Conservation (phyloP, 2,888 invertebrate genomes). For the Meliscaeva auricollis region DNA sequence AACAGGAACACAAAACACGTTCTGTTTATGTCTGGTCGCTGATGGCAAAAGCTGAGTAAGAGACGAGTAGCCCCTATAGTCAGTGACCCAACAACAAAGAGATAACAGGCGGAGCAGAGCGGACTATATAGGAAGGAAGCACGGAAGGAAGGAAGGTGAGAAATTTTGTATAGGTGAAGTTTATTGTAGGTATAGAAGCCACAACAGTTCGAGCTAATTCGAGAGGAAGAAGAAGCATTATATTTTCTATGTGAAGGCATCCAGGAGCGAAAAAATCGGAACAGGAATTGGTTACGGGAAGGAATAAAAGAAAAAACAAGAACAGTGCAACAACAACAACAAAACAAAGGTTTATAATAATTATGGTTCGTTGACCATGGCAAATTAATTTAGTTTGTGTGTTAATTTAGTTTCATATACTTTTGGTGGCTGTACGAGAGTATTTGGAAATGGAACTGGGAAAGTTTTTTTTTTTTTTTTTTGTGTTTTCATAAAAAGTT, state of each 20-base stretch:
- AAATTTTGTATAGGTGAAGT: slow-evolving; percentile 20
- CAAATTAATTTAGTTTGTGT: slow-evolving; percentile 73
- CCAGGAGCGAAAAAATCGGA: background rate
- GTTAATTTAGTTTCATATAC: slow-evolving; percentile 60
- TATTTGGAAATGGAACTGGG: slow-evolving; percentile 8
- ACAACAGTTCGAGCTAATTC: slow-evolving; percentile 54
- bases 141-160: slow-evolving; percentile 42
- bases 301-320: slow-evolving; percentile 25
- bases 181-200: slow-evolving; percentile 31
- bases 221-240: slow-evolving; percentile 26
- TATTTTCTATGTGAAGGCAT: slow-evolving; percentile 17
- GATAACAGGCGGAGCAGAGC: background rate
- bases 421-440: slow-evolving; percentile 2
- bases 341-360: slow-evolving; percentile 69
- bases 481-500: slow-evolving; percentile 19
- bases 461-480: slow-evolving; percentile 32
- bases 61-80: background rate
- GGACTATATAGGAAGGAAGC: background rate
- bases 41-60: slow-evolving; percentile 1
- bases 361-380: slow-evolving; percentile 74
- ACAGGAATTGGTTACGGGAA: slow-evolving; percentile 21
- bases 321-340: slow-evolving; percentile 58
- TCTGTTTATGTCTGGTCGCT: slow-evolving; percentile 48
- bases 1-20: slow-evolving; percentile 59
- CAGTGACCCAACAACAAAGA: background rate